Evolutionary conservation across 2,888 invertebrate genomes (phyloP).

Genomic region (Cremastobaeus sp.): DNA sequence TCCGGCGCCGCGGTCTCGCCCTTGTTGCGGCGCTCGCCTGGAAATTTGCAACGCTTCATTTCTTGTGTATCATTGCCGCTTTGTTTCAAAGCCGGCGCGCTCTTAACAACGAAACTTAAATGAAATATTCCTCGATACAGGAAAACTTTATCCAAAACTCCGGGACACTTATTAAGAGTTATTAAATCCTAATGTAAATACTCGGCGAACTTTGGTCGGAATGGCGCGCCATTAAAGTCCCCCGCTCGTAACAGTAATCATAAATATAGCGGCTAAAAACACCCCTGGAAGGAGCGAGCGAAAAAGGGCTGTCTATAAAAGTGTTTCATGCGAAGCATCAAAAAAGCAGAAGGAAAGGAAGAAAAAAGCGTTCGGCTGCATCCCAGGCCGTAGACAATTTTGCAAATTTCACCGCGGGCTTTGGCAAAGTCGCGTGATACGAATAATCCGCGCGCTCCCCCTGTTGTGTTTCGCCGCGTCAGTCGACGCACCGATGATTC

Average conservation of each 20-base stretch:
- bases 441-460: conserved; percentile 46
- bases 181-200: conserved; percentile 56
- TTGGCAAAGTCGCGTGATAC: conserved; percentile 49
- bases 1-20: conserved; percentile 8
- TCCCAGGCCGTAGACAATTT: conserved; percentile 32
- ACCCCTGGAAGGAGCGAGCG: not conserved
- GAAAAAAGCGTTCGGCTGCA: conserved; percentile 1
- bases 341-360: conserved; percentile 7
- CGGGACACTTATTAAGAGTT: conserved; percentile 50
- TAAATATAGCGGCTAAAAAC: conserved; percentile 44
- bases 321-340: conserved; percentile 14
- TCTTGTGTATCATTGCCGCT: conserved; percentile 13
- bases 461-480: conserved; percentile 46
- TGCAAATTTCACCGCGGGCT: conserved; percentile 51
- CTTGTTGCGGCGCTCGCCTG: not conserved
- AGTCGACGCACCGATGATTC: conserved; percentile 38
- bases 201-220: conserved; percentile 28
- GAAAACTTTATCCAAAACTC: conserved; percentile 36
- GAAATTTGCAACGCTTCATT: conserved; percentile 38
- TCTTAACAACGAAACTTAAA: conserved; percentile 34
- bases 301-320: conserved; percentile 12
- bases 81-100: conserved; percentile 16
- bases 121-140: conserved; percentile 41
- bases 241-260: conserved; percentile 49
- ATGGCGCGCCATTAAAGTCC: conserved; percentile 30